Conservation (phyloP, 2,797 vertebrate genomes). For the Pangasius sanitwongsei region DNA sequence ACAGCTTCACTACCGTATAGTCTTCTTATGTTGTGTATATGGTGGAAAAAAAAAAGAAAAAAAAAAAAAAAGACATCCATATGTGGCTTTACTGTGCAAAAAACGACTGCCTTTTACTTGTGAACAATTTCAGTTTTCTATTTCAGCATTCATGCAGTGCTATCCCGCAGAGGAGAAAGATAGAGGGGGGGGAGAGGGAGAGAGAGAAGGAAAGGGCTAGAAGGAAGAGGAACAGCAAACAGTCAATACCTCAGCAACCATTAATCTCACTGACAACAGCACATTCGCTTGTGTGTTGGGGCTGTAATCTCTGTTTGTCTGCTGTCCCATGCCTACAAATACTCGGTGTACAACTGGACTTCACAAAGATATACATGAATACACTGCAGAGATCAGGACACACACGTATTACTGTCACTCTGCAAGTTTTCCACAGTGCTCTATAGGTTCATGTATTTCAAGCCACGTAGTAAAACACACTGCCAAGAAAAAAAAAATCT, state of each 20-base stretch:
- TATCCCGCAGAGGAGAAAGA: not conserved
- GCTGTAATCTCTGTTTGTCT: slow-evolving; percentile 40
- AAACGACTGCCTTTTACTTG: not conserved
- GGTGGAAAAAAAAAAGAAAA: accelerated
- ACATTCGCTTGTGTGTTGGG: slow-evolving; percentile 39
- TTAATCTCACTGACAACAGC: slow-evolving; percentile 54
- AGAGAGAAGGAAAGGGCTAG: not conserved
- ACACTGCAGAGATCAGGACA: not conserved
- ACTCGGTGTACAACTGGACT: slow-evolving; percentile 7
- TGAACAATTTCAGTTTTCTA: slow-evolving; percentile 15
- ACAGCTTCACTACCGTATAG: not conserved
- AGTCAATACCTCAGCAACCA: slow-evolving; percentile 45
- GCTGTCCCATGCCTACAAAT: slow-evolving; percentile 26
- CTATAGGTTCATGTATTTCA: not conserved
- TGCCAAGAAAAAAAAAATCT: not conserved
- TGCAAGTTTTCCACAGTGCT: not conserved
- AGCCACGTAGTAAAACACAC: not conserved
- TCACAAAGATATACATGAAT: slow-evolving; percentile 10
- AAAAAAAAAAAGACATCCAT: not conserved
- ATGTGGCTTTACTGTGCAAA: slow-evolving; percentile 6
- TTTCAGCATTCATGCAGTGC: slow-evolving; percentile 2
- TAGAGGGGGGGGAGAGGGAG: not conserved
- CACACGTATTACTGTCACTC: not conserved
- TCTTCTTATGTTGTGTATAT: slow-evolving; percentile 15
- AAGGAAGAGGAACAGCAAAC: slow-evolving; percentile 28